Conservation (phyloP, 37 sponge, comb jelly and placozoan species). For the Chondrosia reniformis region DNA sequence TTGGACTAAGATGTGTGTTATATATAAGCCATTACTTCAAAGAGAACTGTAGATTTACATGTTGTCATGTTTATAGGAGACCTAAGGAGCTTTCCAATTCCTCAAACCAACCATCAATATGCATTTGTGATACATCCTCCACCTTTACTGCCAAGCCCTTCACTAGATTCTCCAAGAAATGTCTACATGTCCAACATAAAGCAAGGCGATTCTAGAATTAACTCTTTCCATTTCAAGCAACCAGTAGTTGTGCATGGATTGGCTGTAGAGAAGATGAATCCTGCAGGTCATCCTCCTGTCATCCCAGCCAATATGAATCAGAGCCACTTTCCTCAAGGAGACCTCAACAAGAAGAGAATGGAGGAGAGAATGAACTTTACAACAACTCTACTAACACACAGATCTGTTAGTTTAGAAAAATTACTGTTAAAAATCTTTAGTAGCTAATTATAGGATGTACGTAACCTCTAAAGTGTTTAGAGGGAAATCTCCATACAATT, state of each 20-base stretch:
- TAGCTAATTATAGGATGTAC: no score
- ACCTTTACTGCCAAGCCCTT: not conserved
- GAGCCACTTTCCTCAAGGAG: constrained; percentile 22
- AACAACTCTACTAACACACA: not conserved
- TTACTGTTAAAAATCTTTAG: no score
- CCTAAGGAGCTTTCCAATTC: not conserved
- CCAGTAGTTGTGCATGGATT: not conserved
- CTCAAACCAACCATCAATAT: not conserved
- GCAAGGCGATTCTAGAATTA: not conserved
- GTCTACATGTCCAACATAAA: not conserved
- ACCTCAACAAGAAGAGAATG: not conserved
- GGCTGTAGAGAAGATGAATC: not conserved
- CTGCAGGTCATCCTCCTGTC: constrained; percentile 10
- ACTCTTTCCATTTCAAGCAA: not conserved
- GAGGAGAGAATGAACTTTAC: constrained; percentile 10
- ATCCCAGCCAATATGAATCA: not conserved
- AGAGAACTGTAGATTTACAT: no score
- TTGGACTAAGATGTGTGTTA: no score
- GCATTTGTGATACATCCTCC: not conserved
- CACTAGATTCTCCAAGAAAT: not conserved
- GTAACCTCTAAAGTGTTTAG: no score
- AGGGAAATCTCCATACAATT: no score
- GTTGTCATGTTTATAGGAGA: not conserved
- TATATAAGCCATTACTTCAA: no score
- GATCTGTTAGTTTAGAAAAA: not conserved